phyloP scores from a whole-genome alignment of 1,140 invertebrate species.

The Drosophila tropicalis region DNA sequence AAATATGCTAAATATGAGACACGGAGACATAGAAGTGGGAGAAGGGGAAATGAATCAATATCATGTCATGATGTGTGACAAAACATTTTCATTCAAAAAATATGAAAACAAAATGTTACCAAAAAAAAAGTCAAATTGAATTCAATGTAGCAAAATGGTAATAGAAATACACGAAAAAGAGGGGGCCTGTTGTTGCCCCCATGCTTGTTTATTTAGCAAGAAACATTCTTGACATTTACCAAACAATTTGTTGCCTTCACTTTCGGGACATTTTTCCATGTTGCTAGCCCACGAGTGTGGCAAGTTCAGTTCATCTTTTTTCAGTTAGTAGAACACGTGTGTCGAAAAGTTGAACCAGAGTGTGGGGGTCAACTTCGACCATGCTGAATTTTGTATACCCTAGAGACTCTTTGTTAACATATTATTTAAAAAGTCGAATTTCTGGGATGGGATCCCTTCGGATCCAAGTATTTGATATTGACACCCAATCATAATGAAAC shows the following conservation, averaged over 20 bases:
- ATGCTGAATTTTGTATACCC: no score
- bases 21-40: neutral
- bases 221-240: slow-evolving; percentile 5
- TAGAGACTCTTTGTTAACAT: no score
- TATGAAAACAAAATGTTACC: slow-evolving; percentile 26
- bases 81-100: slow-evolving; percentile 67
- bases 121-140: slow-evolving; percentile 39
- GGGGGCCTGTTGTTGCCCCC: neutral
- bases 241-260: neutral
- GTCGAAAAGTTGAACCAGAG: neutral
- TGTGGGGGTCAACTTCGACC: no score
- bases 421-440: no score
- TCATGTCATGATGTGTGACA: slow-evolving; percentile 47
- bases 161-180: neutral
- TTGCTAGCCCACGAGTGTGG: neutral
- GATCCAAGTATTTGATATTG: no score
- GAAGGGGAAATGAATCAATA: slow-evolving; percentile 33
- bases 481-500: no score
- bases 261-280: slow-evolving; percentile 11
- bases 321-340: neutral
- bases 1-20: slow-evolving; percentile 12
- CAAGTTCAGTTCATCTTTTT: neutral
- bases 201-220: neutral
- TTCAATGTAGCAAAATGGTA: slow-evolving; percentile 34
- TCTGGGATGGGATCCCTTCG: no score